Evolutionary conservation across 2,888 invertebrate genomes (phyloP).

Genomic region (Villa cingulata): DNA sequence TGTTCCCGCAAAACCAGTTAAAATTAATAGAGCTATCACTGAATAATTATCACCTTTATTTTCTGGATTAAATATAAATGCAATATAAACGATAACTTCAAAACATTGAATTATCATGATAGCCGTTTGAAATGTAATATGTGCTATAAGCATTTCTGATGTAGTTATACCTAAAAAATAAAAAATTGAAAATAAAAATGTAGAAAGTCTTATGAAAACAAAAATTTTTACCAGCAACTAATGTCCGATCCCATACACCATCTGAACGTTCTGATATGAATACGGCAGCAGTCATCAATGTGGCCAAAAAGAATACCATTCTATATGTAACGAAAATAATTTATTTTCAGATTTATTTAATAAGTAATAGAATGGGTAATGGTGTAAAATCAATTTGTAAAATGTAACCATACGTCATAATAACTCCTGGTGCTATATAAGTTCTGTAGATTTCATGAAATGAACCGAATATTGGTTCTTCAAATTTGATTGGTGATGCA

Average conservation of each 20-base stretch:
- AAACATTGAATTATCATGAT: constrained; percentile 59
- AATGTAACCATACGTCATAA: constrained; percentile 67
- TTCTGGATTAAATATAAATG: constrained; percentile 32
- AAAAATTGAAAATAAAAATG: not conserved
- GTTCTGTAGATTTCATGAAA: constrained; percentile 55
- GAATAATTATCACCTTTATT: constrained; percentile 36
- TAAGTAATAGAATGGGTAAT: too few species aligned
- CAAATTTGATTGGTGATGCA: constrained; percentile 50
- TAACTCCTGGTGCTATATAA: constrained; percentile 74
- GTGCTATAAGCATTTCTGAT: constrained; percentile 66
- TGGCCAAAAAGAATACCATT: constrained; percentile 72
- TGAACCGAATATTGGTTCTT: constrained; percentile 55
- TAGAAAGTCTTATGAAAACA: constrained; percentile 3
- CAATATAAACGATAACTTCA: constrained; percentile 36
- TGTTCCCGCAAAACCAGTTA: constrained; percentile 74
- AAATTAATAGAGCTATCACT: constrained; percentile 48
- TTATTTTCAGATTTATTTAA: not conserved
- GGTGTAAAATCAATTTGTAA: too few species aligned
- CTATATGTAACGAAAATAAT: constrained; percentile 36
- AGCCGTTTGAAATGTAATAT: constrained; percentile 58
- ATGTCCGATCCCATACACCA: constrained; percentile 75
- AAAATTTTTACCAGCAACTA: constrained; percentile 58
- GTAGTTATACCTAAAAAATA: constrained; percentile 47
- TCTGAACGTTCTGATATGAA: constrained; percentile 68
- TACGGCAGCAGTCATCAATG: constrained; percentile 67